Base-by-base conservation (phyloP, 2,888 invertebrate genomes). In the Cheilosia variabilis region DNA sequence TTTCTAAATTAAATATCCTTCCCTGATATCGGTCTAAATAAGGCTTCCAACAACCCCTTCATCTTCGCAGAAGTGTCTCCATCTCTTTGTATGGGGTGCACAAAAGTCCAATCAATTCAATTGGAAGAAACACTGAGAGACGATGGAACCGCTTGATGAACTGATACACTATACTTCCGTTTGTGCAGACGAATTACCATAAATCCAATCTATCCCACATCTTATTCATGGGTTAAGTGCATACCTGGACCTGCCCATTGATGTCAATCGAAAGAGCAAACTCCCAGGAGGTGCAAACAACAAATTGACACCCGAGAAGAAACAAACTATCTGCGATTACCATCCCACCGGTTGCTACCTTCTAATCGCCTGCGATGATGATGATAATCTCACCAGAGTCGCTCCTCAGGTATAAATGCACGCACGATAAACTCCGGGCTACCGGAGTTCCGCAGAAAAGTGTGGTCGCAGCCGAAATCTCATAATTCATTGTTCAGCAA, bases 371-470 rank as follows among this genome's bases (percentile, higher is more conserved):
- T 47, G 37, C 37, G 47, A 47, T 60, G 41, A 71, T 53, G 79
- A 80, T 80, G 66, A 71, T 80, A 47, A 84, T 80, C 84, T 71
- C 41, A 52, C 37, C 22, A 6, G 73, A 68, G 75, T 84, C 75
- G 60, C 69, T 66, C 84, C 45, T 69, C 22, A 62, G 34, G 43
- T 24, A 45, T 55, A 27, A 6, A 27, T 6, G 43, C 19, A 57
- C 50, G 52, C 10, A 24, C 41, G 5, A 17, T 19, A n/a, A 9
- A 47, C 24, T 4, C 41, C 1, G 17, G 19, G 75, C 84, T 84
- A 84, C 84, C 75, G 75, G 72, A 65, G 65, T 84, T 84, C 75
- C 75, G 75, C 79, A 63, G 69, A 84, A 82, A 82, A 71, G 75
- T 73, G 47, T 43, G 43, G n/a, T 58, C 71, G 37, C 55, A 68